Evolutionary conservation across 2,888 invertebrate genomes (phyloP).

Genomic region (Frankliniella fusca): DNA sequence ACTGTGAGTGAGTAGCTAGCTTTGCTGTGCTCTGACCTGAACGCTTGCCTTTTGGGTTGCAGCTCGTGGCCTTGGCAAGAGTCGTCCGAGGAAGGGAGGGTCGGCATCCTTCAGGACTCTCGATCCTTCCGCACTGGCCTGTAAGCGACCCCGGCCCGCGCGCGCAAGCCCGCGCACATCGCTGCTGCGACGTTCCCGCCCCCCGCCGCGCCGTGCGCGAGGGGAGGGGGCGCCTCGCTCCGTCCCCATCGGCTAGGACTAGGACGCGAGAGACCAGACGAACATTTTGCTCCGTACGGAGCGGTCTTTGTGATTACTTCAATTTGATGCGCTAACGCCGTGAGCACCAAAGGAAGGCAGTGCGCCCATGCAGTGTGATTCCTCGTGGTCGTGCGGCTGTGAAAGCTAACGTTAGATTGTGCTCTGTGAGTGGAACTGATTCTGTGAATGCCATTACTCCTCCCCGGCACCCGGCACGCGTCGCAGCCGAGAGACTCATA

Average conservation of each 20-base stretch:
- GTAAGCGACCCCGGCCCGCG: background rate
- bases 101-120: background rate
- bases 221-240: too few species aligned
- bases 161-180: background rate
- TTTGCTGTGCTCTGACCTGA: background rate
- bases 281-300: background rate
- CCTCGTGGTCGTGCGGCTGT: too few species aligned
- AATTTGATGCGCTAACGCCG: background rate
- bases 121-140: background rate
- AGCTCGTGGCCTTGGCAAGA: constrained; percentile 14
- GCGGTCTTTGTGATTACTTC: background rate
- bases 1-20: background rate
- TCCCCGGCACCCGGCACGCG: background rate
- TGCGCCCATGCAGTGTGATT: too few species aligned
- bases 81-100: background rate
- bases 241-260: too few species aligned
- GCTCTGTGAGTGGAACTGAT: background rate
- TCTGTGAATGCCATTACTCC: background rate
- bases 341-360: too few species aligned
- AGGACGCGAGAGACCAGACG: background rate
- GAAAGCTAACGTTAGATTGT: too few species aligned
- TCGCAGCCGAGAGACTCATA: too few species aligned
- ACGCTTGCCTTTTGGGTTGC: background rate
- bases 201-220: too few species aligned
- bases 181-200: too few species aligned